These are phyloP conservation scores for Macrophya alboannulata DNA, from an alignment of 2,888 invertebrate species.

Conservation along the genomic window DNA sequence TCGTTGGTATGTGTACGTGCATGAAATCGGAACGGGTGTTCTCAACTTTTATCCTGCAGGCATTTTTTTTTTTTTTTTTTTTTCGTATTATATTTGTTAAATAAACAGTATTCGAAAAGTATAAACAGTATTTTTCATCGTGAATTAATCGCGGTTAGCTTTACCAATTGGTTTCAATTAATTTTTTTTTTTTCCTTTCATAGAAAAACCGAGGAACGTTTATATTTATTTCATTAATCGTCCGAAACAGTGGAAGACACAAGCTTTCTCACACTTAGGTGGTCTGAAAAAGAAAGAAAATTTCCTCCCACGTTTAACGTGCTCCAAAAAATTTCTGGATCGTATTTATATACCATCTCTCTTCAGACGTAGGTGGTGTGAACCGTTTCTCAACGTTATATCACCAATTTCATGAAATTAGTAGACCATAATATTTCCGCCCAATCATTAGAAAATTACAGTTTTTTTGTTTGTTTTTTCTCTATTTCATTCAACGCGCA, in stretches of 20 bases:
- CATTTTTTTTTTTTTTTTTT: no score
- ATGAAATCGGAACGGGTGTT: conserved; percentile 35
- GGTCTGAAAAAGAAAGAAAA: background rate
- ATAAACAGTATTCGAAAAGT: background rate
- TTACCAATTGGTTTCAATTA: conserved; percentile 22
- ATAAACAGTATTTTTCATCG: background rate
- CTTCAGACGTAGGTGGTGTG: background rate
- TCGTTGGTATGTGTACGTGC: conserved; percentile 16
- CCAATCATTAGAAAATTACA: background rate
- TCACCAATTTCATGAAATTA: conserved; percentile 31
- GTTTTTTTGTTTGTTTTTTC: background rate
- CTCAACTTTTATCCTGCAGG: background rate
- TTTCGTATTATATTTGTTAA: conserved; percentile 15
- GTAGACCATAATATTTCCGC: conserved; percentile 10
- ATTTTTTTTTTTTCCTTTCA: background rate
- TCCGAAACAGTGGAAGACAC: background rate
- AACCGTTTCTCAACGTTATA: background rate
- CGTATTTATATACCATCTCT: background rate
- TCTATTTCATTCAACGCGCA: background rate
- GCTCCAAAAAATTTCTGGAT: conserved; percentile 17
- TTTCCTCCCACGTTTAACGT: conserved; percentile 17
- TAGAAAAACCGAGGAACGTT: background rate
- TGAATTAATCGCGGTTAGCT: background rate
- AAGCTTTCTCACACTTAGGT: background rate
- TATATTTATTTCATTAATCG: background rate